Evolutionary conservation across 2,888 invertebrate species (phyloP), one percentile per base, ranked within the genome.

Genomic region (Prenolepis imparis): DNA sequence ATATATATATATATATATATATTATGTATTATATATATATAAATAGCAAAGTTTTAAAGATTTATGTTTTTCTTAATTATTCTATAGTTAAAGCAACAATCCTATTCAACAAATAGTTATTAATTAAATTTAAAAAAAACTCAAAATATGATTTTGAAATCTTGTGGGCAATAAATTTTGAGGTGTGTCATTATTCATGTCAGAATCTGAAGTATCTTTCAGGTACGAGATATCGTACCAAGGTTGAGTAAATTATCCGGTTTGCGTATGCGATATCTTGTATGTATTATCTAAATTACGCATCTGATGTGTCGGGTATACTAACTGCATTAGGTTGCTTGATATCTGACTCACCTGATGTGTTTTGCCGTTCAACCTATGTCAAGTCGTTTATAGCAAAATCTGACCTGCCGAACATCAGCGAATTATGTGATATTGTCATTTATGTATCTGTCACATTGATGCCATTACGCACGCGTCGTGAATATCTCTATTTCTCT

Each of bases 281-380:
- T 73, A 32, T 44, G 59, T 59, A 72, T 80, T 80, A 80, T 80
- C 78, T 80, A 80, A 80, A 80, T 80, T 80, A 80, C 78, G 73
- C 59, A 80, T 72, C 78, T 80, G 78, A 80, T 72, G 59, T 80
- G 78, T 72, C 78, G 59, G 78, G 44, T 80, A 44, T 72, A 73
- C 73, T 72, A 73, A 73, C 78, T 80, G 4, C 59, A 72, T 80
- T 72, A 80, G 59, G 77, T 55, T 67, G 78, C 73, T 80, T 78
- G 78, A 80, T 80, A 80, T 80, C 73, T 59, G 73, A 72, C 44
- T 80, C 73, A 32, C 59, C 59, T 78, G 44, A 78, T 80, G 32
- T 44, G 78, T 44, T 72, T 57, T 44, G 73, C 59, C 18, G n/a
- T 59, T 80, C 44, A 55, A 59, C 36, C 72, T 78, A 44, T 59